These are phyloP conservation scores for Anniella stebbinsi DNA, from an alignment of 2,797 vertebrate genomes.

Conservation along the genomic window DNA sequence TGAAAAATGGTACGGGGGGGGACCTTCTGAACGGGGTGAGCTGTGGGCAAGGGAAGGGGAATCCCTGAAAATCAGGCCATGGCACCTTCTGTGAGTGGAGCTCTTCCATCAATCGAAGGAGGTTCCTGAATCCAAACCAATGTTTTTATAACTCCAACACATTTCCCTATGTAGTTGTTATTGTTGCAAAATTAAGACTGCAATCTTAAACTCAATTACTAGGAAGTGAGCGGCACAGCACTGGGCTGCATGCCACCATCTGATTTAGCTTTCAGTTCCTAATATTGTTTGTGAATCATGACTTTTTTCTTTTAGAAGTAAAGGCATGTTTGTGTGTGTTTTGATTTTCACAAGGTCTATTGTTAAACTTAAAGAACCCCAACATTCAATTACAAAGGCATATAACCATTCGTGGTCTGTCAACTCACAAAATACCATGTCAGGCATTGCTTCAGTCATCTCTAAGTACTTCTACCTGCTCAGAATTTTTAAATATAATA, in stretches of 20 bases:
- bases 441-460: slow-evolving; percentile 54
- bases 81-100: no score
- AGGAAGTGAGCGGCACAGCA: neutral
- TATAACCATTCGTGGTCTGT: slow-evolving; percentile 57
- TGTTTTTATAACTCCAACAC: slow-evolving; percentile 33
- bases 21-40: no score
- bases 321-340: slow-evolving; percentile 40
- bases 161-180: slow-evolving; percentile 31
- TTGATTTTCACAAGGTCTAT: slow-evolving; percentile 53
- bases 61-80: no score
- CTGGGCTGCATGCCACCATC: neutral
- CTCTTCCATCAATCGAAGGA: no score
- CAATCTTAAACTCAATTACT: slow-evolving; percentile 22
- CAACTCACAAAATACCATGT: slow-evolving; percentile 66
- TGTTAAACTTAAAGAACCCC: slow-evolving; percentile 42
- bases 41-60: no score
- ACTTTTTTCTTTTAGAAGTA: slow-evolving; percentile 47
- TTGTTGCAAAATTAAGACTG: slow-evolving; percentile 36
- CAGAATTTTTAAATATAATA: slow-evolving; percentile 11
- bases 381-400: neutral
- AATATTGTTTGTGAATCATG: slow-evolving; percentile 28
- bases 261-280: neutral
- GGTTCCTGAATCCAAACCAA: no score
- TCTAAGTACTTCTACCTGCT: slow-evolving; percentile 43
- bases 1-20: no score